Conservation (phyloP, 2,113 vertebrate genomes). For the Pao palembangensis region DNA sequence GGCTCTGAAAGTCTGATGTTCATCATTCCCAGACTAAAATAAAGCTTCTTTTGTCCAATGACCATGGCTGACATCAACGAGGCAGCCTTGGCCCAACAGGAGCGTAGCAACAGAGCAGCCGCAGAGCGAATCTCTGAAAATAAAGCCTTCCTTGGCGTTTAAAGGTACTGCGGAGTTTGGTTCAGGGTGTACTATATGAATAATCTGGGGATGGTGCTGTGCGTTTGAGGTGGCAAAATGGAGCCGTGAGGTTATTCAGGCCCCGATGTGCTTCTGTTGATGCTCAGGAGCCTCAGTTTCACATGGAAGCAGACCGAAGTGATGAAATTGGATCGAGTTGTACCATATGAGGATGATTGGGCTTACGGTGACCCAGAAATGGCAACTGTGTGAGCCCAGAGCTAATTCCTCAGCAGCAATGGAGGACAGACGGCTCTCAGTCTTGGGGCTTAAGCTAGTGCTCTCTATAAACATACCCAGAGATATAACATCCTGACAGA, state of each 20-base stretch:
- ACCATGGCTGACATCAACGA: constrained; percentile 41
- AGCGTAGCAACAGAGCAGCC: constrained; percentile 25
- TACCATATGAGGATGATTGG: constrained; percentile 40
- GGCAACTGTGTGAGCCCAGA: constrained; percentile 53
- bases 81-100: constrained; percentile 32
- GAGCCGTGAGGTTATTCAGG: constrained; percentile 32
- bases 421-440: constrained; percentile 53
- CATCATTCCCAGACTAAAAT: constrained; percentile 41
- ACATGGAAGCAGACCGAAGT: constrained; percentile 33
- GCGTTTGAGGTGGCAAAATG: constrained; percentile 20
- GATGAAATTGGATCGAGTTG: constrained; percentile 40
- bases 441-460: constrained; percentile 50
- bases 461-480: constrained; percentile 55
- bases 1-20: constrained; percentile 38
- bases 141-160: constrained; percentile 26
- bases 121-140: constrained; percentile 40
- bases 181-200: constrained; percentile 61
- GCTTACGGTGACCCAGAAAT: constrained; percentile 57
- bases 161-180: constrained; percentile 50
- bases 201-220: constrained; percentile 52
- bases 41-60: constrained; percentile 57
- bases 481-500: constrained; percentile 40
- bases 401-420: constrained; percentile 46
- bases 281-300: constrained; percentile 49
- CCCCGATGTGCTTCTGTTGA: constrained; percentile 33